Percentiles rank a stretch among this genome's conserved stretches.
phyloP scores from a whole-genome alignment of 2,797 vertebrate genomes.

The Ptychobarbus kaznakovi region DNA sequence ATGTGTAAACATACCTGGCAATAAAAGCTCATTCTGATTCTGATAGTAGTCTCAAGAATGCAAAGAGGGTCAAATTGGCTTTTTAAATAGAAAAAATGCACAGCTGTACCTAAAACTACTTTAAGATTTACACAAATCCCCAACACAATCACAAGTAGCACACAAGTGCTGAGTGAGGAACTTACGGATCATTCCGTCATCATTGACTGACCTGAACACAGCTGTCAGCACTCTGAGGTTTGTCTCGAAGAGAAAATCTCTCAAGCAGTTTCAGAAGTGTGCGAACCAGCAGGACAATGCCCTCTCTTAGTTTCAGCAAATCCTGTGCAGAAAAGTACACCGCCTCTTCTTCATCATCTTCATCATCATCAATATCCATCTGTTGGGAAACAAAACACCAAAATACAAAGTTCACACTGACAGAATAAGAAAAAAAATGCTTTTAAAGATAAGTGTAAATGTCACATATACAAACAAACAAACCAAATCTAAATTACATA shows the following conservation, averaged over 20 bases:
- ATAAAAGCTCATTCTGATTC: too few species aligned
- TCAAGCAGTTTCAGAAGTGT: slow-evolving; percentile 85
- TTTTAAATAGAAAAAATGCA: not conserved
- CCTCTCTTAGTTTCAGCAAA: slow-evolving; percentile 79
- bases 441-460: not conserved
- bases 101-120: not conserved
- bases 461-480: slow-evolving; percentile 29
- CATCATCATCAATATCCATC: slow-evolving; percentile 72
- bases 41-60: not conserved
- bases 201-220: slow-evolving; percentile 80
- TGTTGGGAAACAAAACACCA: slow-evolving; percentile 40
- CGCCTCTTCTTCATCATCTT: slow-evolving; percentile 78
- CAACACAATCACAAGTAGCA: not conserved
- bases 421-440: not conserved
- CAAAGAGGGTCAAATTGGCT: not conserved
- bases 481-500: slow-evolving; percentile 40
- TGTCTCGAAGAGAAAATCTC: slow-evolving; percentile 85
- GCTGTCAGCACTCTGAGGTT: slow-evolving; percentile 78
- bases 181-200: not conserved
- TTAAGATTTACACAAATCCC: not conserved
- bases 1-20: too few species aligned
- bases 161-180: not conserved
- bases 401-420: not conserved
- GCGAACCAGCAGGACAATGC: slow-evolving; percentile 80
- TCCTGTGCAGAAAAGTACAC: slow-evolving; percentile 82